Percentiles rank a stretch among this genome's conserved stretches.
These are phyloP conservation scores for Pipa parva DNA, from an alignment of 2,113 vertebrate genomes.

Conservation along the genomic window DNA sequence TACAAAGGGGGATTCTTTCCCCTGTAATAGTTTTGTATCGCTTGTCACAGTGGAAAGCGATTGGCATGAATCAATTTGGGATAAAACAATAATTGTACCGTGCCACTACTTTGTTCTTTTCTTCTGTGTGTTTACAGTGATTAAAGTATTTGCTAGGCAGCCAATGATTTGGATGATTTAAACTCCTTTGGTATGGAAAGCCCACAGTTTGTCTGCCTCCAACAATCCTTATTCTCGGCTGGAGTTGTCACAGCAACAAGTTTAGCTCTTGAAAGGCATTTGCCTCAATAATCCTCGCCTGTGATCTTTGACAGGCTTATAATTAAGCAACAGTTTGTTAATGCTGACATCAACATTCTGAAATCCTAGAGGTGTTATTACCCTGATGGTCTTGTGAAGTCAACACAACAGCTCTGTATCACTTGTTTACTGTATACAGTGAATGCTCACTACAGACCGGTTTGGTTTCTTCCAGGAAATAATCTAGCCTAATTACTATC, in stretches of 20 bases:
- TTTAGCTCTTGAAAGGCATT: conserved; percentile 66
- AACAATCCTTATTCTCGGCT: conserved; percentile 42
- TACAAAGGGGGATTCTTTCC: conserved; percentile 36
- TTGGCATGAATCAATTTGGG: conserved; percentile 32
- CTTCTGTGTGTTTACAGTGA: conserved; percentile 17
- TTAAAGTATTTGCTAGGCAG: conserved; percentile 46
- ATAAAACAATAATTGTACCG: conserved; percentile 36
- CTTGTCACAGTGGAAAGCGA: conserved; percentile 32
- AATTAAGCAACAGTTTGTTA: conserved; percentile 71
- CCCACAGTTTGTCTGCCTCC: conserved; percentile 47
- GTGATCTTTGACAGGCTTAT: conserved; percentile 69
- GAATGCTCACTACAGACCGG: background rate
- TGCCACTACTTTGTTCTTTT: background rate
- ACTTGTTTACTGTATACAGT: conserved; percentile 1
- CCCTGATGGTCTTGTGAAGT: conserved; percentile 56
- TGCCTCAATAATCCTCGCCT: conserved; percentile 69
- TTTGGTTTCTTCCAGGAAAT: background rate
- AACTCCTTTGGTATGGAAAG: conserved; percentile 50
- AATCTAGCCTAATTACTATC: background rate
- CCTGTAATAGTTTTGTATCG: conserved; percentile 7
- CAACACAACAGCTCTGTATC: conserved; percentile 38
- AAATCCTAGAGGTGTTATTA: conserved; percentile 56
- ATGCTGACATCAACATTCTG: conserved; percentile 64
- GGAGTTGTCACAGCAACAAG: conserved; percentile 68
- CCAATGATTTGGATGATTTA: conserved; percentile 43